Evolutionary conservation across 92 coral and sea anemone species (phyloP), one percentile per base, ranked within the genome.

Genomic region (Pocillopora grandis): DNA sequence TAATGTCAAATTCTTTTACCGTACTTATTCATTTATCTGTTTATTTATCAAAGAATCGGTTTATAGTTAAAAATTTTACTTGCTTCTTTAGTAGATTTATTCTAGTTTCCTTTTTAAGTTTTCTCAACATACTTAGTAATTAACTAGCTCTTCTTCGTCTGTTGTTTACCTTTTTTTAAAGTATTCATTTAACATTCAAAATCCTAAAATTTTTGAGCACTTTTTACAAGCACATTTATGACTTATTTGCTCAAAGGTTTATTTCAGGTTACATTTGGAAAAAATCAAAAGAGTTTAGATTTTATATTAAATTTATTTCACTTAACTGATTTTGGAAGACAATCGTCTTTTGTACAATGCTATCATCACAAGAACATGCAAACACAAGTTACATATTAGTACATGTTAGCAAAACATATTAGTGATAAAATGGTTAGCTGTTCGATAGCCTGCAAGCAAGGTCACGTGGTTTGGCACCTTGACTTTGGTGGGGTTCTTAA

Each of bases 291-390:
- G 49, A 42, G 49, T 42, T 31, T 73, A 17, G 12, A 56, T 31
- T 76, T 77, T 42, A 65, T 75, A 11, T 68, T 67, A 35, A 66
- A 59, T 56, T 88, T 70, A 64, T 14, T 77, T 88, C 77, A 88
- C 91, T 88, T 84, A 88, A 88, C 91, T 88, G 91, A 88, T 88
- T 88, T 66, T 77, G 77, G 91, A 88, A 62, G 91, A 75, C 8
- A 75, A 75, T 77, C 88, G 88, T 83, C 91, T 88, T 84, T 81
- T 84, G 88, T 80, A 88, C 88, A 71, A 31, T 21, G 82, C 91
- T 88, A 77, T 37, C 49, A 7, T 80, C 77, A 85, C 33, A 87
- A 85, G 68, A 66, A 73, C 61, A 80, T n/a, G 84, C 72, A 58
- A 80, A 80, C 35, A 37, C n/a, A 11, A 35, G 77, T 80, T 58